A percentile compares a stretch with the other conserved stretches of the same genome.
Evolutionary conservation across 2,797 vertebrate species (phyloP).

Genomic region (Neoniphon sammara): DNA sequence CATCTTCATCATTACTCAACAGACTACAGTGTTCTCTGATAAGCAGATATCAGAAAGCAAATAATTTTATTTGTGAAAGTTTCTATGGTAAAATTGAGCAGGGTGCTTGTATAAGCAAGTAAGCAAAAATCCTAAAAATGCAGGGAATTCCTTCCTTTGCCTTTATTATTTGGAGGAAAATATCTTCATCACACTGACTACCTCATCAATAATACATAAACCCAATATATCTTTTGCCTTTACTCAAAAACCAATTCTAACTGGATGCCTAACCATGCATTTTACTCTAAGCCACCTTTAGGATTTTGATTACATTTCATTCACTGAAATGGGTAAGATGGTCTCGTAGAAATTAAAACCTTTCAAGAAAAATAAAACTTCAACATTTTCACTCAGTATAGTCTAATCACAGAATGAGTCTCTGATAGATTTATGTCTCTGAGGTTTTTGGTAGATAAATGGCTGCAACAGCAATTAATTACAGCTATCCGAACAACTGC

Average conservation of each 20-base stretch:
- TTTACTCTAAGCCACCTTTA: conserved; percentile 48
- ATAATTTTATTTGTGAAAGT: conserved; percentile 36
- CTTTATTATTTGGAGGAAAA: conserved; percentile 25
- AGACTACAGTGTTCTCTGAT: background rate
- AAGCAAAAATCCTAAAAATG: conserved; percentile 3
- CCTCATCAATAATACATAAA: conserved; percentile 23
- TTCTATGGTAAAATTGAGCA: conserved; percentile 4
- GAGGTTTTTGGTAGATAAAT: conserved; percentile 24
- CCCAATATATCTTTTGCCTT: conserved; percentile 29
- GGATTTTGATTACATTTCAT: conserved; percentile 61
- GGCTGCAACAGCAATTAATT: conserved; percentile 27
- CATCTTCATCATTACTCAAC: conserved; percentile 13
- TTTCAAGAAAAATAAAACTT: conserved; percentile 36
- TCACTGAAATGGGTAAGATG: conserved; percentile 43
- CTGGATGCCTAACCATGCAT: conserved; percentile 58
- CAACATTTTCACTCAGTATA: conserved; percentile 20
- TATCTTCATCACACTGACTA: conserved; percentile 19
- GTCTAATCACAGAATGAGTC: conserved; percentile 26
- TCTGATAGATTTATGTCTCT: conserved; percentile 28
- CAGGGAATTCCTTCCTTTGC: conserved; percentile 14
- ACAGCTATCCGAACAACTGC: conserved; percentile 10
- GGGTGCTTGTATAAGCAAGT: background rate
- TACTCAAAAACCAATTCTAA: conserved; percentile 47
- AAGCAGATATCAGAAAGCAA: conserved; percentile 36
- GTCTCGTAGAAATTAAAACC: background rate